Evolutionary conservation across 2,888 invertebrate genomes (phyloP), one percentile per base, ranked within the genome.

Genomic region (Scelioninae gen. 1): DNA sequence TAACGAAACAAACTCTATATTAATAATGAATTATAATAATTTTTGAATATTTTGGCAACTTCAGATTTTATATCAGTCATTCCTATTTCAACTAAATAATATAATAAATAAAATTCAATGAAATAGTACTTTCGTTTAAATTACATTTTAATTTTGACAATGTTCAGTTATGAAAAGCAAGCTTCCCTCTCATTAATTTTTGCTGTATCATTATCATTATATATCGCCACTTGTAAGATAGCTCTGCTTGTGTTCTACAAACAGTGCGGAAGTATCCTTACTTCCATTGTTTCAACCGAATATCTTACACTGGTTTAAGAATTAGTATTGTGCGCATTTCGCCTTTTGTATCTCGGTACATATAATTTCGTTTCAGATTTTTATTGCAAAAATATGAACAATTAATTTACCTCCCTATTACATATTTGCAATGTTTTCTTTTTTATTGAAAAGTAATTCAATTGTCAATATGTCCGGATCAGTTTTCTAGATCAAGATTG

Each of bases 121-220:
- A 47, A 51, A 45, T 10, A 8, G 55, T 8, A 23, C 56, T 47
- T 69, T 63, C 47, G 32, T 34, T 56, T 31, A 16, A 69, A 9
- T 34, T 34, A 15, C n/a, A 15, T 56, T 71, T 71, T 34, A 58
- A 60, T 71, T 58, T 62, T 74, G 53, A 74, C 63, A 60, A 63
- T 74, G 45, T 34, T 43, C 55, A 45, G 16, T 63, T 74, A 63
- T 63, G 63, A 74, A 63, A 55, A 47, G 49, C 34, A 29, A 15
- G 38, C 55, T 63, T 75, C 63, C 55, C 15, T 8, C 65, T 62
- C 74, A 75, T 75, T 75, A 75, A 75, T 75, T 65, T 56, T 56
- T 55, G 49, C 56, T 75, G 74, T 55, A 63, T 63, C 63, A 75
- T 75, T 75, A 75, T 75, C 47, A 75, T 75, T 75, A 63, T 74